A percentile compares a stretch with the other conserved stretches of the same genome.
phyloP scores from a whole-genome alignment of 2,797 vertebrate genomes.

The Cyclopterus lumpus region DNA sequence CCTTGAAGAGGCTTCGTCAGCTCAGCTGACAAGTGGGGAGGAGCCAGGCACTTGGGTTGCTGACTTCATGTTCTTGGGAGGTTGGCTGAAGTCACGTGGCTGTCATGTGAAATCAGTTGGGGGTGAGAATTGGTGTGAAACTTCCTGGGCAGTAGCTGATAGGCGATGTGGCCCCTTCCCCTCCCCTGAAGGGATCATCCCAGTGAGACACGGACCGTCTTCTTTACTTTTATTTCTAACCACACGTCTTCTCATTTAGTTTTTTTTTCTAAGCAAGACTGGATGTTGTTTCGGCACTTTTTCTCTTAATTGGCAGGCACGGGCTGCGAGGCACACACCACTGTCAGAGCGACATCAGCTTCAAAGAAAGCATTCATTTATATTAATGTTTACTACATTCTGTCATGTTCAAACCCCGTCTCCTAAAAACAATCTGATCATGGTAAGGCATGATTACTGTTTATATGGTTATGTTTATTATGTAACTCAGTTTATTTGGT shows the following conservation, averaged over 20 bases:
- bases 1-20: not conserved
- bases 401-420: not conserved
- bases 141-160: not conserved
- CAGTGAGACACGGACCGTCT: not conserved
- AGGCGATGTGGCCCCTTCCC: not conserved
- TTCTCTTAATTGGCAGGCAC: not conserved
- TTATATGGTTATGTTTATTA: not conserved
- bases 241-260: not conserved
- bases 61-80: not conserved
- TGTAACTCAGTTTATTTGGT: not conserved
- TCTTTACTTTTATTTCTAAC: not conserved
- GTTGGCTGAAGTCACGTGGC: not conserved
- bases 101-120: not conserved
- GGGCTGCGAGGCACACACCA: not conserved
- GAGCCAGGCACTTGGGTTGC: not conserved
- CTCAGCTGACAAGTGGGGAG: not conserved
- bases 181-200: not conserved
- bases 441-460: too few relatives aligned
- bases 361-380: not conserved
- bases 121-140: constrained; percentile 17
- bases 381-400: not conserved
- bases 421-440: not conserved
- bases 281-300: not conserved
- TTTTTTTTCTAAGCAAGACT: not conserved
- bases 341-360: not conserved